Evolutionary conservation across 2,113 vertebrate species (phyloP).

Genomic region (Phalacrocorax carbo): DNA sequence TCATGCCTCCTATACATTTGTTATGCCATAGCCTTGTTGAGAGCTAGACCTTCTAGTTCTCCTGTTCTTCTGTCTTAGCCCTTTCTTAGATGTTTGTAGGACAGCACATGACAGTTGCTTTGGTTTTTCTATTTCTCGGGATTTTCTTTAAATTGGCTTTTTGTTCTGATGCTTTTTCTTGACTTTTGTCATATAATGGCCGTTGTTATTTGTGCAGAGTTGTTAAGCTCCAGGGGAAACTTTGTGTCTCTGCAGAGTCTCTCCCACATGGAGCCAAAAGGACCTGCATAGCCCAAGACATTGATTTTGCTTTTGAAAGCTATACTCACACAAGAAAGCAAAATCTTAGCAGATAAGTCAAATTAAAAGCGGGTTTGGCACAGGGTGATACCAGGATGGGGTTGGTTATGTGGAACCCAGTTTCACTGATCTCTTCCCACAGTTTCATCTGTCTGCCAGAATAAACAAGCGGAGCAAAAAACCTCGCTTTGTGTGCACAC

Average conservation of each 20-base stretch:
- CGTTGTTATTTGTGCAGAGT: background rate
- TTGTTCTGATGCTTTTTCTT: background rate
- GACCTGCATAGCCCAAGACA: background rate
- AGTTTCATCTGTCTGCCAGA: conserved; percentile 5
- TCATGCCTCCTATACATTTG: accelerated
- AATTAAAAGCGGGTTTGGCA: background rate
- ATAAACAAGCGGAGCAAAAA: background rate
- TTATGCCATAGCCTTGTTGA: background rate
- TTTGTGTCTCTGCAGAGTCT: background rate
- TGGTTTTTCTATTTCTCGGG: background rate
- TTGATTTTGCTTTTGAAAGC: background rate
- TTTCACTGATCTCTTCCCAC: background rate
- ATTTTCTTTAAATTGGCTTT: background rate
- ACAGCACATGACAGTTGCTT: background rate
- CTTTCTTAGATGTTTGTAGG: background rate
- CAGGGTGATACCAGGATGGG: background rate
- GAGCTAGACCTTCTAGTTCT: background rate
- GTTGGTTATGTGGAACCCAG: background rate
- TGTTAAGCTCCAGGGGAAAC: background rate
- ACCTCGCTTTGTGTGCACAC: background rate
- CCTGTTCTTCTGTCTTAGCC: background rate
- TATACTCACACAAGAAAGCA: background rate
- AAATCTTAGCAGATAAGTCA: background rate
- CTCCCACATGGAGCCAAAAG: background rate
- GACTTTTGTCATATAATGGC: background rate